Conservation (phyloP, 2,113 vertebrate genomes). For the Mirza zaza region DNA sequence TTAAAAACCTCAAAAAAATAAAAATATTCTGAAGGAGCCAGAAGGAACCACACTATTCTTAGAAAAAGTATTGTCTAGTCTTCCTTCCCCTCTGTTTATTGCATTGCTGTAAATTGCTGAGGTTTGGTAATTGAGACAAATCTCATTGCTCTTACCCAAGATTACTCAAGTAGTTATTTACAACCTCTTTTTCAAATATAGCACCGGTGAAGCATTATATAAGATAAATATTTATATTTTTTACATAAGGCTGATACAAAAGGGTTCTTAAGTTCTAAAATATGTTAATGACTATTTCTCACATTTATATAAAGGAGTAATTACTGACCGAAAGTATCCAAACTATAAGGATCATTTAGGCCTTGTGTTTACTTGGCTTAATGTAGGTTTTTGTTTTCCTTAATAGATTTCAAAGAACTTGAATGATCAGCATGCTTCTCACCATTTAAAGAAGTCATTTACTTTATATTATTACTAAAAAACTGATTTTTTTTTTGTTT, state of each 20-base stretch:
- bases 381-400: conserved; percentile 37
- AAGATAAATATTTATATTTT: conserved; percentile 28
- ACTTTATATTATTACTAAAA: conserved; percentile 38
- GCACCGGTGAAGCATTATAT: background rate
- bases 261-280: conserved; percentile 40
- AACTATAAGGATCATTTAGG: background rate
- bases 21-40: conserved; percentile 11
- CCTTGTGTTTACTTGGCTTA: background rate
- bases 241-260: background rate
- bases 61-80: background rate
- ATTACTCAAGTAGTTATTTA: background rate
- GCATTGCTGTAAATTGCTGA: background rate
- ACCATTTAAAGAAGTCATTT: conserved; percentile 23
- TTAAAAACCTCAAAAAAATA: conserved; percentile 7
- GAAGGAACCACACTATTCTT: background rate
- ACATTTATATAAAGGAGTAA: background rate
- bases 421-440: background rate
- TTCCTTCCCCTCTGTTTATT: background rate
- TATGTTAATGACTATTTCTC: background rate
- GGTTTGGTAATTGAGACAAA: background rate
- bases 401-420: conserved; percentile 16
- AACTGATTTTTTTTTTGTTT: conserved; percentile 42
- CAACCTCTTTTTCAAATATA: background rate
- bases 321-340: background rate
- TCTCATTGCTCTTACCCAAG: background rate